These are phyloP conservation scores for Ceratosolen fusciceps DNA, from an alignment of 1,140 invertebrate genomes.

Conservation along the genomic window DNA sequence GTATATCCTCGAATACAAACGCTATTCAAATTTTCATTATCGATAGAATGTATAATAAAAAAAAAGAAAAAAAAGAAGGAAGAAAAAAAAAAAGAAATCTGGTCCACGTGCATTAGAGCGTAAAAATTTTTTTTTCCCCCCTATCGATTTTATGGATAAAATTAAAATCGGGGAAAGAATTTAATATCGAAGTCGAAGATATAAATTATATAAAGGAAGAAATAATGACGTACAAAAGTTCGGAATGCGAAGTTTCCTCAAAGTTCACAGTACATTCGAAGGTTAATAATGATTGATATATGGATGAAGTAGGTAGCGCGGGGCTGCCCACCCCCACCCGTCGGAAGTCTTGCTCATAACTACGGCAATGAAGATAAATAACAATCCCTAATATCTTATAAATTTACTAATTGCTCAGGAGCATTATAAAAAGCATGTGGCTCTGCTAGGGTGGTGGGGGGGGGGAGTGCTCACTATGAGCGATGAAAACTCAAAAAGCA, in stretches of 20 bases:
- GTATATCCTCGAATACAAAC: no score
- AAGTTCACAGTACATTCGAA: conserved; percentile 22
- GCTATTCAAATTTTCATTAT: no score
- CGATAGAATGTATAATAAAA: no score
- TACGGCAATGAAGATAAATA: conserved; percentile 50
- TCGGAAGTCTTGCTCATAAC: conserved; percentile 18
- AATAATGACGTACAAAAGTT: conserved; percentile 29
- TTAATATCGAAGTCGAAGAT: no score
- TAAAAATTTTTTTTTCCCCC: no score
- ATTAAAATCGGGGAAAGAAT: no score
- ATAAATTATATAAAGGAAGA: conserved; percentile 28
- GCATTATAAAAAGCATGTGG: not conserved
- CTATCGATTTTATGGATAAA: no score
- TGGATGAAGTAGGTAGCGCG: conserved; percentile 41
- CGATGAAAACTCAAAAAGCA: not conserved
- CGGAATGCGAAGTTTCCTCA: not conserved
- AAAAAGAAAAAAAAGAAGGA: no score
- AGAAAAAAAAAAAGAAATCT: no score
- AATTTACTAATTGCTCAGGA: not conserved
- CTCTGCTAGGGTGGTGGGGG: not conserved
- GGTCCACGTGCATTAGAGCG: no score
- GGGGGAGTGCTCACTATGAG: no score
- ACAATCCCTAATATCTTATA: conserved; percentile 8
- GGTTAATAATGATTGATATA: conserved; percentile 51
- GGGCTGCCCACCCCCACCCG: conserved; percentile 12